These are phyloP conservation scores for Conchocele bisecta DNA, from an alignment of 2,888 invertebrate genomes.

Conservation along the genomic window DNA sequence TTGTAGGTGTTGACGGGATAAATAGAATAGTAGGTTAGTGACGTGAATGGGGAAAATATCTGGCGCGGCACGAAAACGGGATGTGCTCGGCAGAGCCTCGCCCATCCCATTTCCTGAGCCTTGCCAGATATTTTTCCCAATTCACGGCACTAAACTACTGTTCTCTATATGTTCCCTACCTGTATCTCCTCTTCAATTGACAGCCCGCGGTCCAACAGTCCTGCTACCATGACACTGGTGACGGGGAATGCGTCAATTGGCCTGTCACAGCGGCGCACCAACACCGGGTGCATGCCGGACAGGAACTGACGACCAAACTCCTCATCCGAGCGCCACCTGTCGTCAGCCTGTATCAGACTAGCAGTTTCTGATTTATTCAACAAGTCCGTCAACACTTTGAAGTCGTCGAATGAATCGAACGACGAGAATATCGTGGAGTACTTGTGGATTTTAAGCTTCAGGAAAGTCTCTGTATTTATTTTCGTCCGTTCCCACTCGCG, in stretches of 20 bases:
- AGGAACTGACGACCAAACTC: slow-evolving; percentile 52
- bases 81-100: too few species aligned
- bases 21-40: too few species aligned
- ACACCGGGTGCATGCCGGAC: slow-evolving; percentile 41
- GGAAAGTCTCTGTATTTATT: slow-evolving; percentile 33
- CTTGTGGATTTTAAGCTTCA: slow-evolving; percentile 49
- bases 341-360: slow-evolving; percentile 20
- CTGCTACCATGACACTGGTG: slow-evolving; percentile 41
- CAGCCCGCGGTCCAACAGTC: slow-evolving; percentile 38
- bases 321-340: slow-evolving; percentile 47
- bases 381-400: slow-evolving; percentile 20
- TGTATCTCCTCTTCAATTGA: slow-evolving; percentile 47
- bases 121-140: too few species aligned
- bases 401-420: slow-evolving; percentile 50
- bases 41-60: too few species aligned
- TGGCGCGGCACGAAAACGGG: too few species aligned
- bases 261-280: slow-evolving; percentile 18
- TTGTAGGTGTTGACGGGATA: too few species aligned
- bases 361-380: slow-evolving; percentile 5
- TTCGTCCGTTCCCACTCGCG: slow-evolving; percentile 49
- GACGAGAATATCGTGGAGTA: slow-evolving; percentile 39
- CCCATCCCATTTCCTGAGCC: too few species aligned
- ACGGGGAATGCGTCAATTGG: slow-evolving; percentile 44
- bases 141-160: too few species aligned
- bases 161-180: too few species aligned